These are phyloP conservation scores for Hipposideros armiger DNA, from an alignment of 2,113 vertebrate species.

Conservation along the genomic window DNA sequence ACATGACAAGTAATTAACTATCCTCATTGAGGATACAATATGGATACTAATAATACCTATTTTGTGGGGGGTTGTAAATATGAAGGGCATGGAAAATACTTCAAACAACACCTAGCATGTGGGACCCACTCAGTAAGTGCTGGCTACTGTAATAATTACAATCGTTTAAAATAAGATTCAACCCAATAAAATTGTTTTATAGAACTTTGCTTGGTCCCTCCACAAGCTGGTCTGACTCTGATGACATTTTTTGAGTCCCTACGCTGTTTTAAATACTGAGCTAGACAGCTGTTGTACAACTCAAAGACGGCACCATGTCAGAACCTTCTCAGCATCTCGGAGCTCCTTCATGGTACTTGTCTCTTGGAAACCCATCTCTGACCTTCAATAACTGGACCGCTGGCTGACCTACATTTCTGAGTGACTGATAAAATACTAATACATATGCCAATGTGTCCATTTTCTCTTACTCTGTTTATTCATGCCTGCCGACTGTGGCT, in stretches of 20 bases:
- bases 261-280: neutral
- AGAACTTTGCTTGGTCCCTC: neutral
- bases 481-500: neutral
- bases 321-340: neutral
- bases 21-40: slow-evolving; percentile 6
- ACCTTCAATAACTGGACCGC: neutral
- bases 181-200: neutral
- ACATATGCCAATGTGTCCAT: neutral
- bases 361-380: neutral
- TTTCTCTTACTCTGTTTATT: neutral
- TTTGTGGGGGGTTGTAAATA: slow-evolving; percentile 21
- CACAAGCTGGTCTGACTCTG: neutral
- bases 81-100: neutral
- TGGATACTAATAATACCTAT: neutral
- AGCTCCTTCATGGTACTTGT: neutral
- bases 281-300: neutral
- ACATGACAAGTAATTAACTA: neutral
- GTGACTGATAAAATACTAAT: neutral
- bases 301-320: neutral
- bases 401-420: neutral
- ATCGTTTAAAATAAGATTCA: neutral
- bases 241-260: neutral
- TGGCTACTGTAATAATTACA: neutral
- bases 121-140: neutral
- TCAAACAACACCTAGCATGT: neutral